A percentile compares a stretch with the other conserved stretches of the same genome.
phyloP scores from a whole-genome alignment of 2,113 vertebrate genomes.

The Athene noctua region DNA sequence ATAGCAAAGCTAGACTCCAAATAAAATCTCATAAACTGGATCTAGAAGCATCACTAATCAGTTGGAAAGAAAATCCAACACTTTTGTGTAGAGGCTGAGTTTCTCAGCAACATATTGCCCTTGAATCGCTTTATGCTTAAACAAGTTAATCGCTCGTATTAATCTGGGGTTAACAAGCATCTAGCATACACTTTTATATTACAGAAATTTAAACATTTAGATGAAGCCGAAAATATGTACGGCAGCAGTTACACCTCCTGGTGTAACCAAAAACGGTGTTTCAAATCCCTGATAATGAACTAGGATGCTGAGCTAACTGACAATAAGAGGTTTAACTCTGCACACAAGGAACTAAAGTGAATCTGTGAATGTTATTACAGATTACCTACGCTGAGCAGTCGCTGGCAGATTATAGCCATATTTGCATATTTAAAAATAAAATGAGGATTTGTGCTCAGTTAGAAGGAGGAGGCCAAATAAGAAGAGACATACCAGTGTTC shows the following conservation, averaged over 20 bases:
- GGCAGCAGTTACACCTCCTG: not conserved
- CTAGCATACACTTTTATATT: not conserved
- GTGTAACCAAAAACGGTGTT: constrained; percentile 24
- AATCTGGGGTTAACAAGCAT: not conserved
- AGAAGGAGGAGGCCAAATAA: not conserved
- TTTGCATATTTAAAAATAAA: constrained; percentile 54
- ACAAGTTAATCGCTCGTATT: not conserved
- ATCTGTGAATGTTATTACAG: constrained; percentile 37
- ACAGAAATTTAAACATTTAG: not conserved
- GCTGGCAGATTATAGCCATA: constrained; percentile 29
- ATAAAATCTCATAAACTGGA: not conserved
- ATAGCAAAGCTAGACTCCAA: not conserved
- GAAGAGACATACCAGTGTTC: not conserved
- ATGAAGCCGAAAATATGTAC: not conserved
- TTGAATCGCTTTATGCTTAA: not conserved
- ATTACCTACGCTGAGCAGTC: constrained; percentile 28
- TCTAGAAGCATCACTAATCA: not conserved
- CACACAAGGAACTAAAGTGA: constrained; percentile 45
- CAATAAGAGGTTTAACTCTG: constrained; percentile 61
- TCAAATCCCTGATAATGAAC: constrained; percentile 48
- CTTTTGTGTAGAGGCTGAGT: not conserved
- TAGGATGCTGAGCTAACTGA: constrained; percentile 36
- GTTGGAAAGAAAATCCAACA: not conserved
- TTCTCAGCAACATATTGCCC: not conserved
- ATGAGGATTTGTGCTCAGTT: not conserved